A percentile compares a stretch with the other conserved stretches of the same genome.
These are phyloP conservation scores for Coreius guichenoti DNA, from an alignment of 2,797 vertebrate genomes.

Conservation along the genomic window DNA sequence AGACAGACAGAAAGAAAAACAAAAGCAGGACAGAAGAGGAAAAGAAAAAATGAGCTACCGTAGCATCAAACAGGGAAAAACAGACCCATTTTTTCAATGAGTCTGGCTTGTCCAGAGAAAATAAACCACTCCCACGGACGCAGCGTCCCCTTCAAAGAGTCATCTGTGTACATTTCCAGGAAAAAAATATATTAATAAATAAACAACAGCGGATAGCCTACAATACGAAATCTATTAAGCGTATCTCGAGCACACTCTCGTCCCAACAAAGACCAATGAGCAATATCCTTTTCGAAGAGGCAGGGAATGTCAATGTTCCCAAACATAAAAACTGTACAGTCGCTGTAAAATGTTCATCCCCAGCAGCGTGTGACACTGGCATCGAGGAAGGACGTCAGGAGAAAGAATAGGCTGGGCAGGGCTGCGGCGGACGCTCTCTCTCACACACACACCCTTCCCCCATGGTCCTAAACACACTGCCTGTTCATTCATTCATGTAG, in stretches of 20 bases:
- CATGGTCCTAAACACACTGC: slow-evolving; percentile 48
- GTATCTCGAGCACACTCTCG: slow-evolving; percentile 23
- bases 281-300: slow-evolving; percentile 15
- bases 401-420: slow-evolving; percentile 66
- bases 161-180: slow-evolving; percentile 51
- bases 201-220: slow-evolving; percentile 14
- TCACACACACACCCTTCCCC: slow-evolving; percentile 44
- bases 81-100: slow-evolving; percentile 2
- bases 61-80: slow-evolving; percentile 32
- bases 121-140: slow-evolving; percentile 49
- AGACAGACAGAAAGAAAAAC: slow-evolving; percentile 13
- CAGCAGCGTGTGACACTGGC: slow-evolving; percentile 67
- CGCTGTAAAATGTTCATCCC: slow-evolving; percentile 56
- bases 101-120: slow-evolving; percentile 42
- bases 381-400: slow-evolving; percentile 70
- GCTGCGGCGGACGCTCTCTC: slow-evolving; percentile 65
- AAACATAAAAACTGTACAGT: slow-evolving; percentile 16
- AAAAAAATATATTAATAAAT: slow-evolving; percentile 58
- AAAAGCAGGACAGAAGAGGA: slow-evolving; percentile 9
- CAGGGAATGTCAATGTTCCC: slow-evolving; percentile 30
- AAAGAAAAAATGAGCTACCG: neutral
- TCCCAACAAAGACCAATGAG: neutral
- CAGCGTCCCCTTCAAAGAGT: slow-evolving; percentile 27
- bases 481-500: slow-evolving; percentile 59
- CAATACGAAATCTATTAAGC: slow-evolving; percentile 35